phyloP scores from a whole-genome alignment of 2,888 invertebrate species.

The Brenthis hecate region DNA sequence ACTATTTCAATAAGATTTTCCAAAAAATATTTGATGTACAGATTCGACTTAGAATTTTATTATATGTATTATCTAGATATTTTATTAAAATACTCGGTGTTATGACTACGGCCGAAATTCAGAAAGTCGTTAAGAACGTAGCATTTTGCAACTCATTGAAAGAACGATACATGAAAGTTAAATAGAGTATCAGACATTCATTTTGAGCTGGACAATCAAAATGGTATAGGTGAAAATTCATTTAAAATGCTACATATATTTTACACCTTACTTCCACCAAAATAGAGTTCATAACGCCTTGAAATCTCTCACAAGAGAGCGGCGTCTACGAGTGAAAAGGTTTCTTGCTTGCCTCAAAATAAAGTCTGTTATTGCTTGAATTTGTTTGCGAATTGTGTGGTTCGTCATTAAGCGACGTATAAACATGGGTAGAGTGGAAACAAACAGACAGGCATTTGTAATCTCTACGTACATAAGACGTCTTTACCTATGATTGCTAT shows the following conservation, averaged over 20 bases:
- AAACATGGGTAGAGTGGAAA: conserved; percentile 53
- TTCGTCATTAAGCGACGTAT: conserved; percentile 50
- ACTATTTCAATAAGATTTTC: no score
- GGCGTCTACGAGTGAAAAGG: neutral
- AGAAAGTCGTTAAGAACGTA: neutral
- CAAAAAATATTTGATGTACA: no score
- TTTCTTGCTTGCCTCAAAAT: neutral
- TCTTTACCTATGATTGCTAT: conserved; percentile 36
- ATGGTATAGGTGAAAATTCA: conserved; percentile 37
- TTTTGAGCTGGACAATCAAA: conserved; percentile 31
- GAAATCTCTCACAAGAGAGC: neutral
- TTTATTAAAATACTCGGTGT: no score
- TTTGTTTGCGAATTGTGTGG: conserved; percentile 15
- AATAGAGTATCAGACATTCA: conserved; percentile 31
- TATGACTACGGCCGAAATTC: no score
- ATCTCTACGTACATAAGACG: conserved; percentile 52
- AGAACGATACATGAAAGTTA: conserved; percentile 9
- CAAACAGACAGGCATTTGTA: conserved; percentile 54
- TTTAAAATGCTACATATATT: conserved; percentile 37
- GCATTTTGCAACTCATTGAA: neutral
- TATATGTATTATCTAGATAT: no score
- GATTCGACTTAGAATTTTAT: no score
- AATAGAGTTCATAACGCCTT: conserved; percentile 21
- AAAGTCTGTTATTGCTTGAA: conserved; percentile 20
- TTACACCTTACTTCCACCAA: neutral